A percentile compares a stretch with the other conserved stretches of the same genome.
Conservation (phyloP, 2,113 vertebrate genomes). For the Chloroceryle aenea region DNA sequence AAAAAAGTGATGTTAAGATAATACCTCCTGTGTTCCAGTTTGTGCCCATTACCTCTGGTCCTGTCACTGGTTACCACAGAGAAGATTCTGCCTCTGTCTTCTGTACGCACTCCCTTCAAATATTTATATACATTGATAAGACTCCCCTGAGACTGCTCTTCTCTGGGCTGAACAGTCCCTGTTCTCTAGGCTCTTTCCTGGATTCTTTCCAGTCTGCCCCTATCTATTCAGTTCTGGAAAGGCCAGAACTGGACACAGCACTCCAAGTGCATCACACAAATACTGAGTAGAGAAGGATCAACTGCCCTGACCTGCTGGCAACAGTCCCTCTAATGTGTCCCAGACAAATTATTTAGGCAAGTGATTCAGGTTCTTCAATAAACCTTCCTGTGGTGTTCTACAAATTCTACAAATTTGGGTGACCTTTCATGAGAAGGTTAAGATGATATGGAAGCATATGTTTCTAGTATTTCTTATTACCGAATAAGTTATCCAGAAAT, state of each 20-base stretch:
- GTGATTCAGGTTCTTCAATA: background rate
- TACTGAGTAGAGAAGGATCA: background rate
- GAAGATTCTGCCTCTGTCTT: background rate
- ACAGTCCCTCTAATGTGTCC: background rate
- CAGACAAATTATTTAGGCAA: background rate
- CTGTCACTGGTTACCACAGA: background rate
- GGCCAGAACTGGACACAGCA: background rate
- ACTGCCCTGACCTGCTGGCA: accelerated
- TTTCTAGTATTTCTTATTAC: background rate
- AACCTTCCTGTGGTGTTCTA: background rate
- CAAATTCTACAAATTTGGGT: background rate
- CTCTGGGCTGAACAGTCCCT: background rate
- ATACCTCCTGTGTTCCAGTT: background rate
- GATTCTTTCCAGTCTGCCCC: background rate
- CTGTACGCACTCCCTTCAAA: background rate
- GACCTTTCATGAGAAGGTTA: background rate
- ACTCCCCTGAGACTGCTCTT: background rate
- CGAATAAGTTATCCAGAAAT: background rate
- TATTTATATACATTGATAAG: background rate
- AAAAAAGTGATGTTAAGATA: background rate
- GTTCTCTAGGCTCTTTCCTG: background rate
- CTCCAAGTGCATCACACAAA: background rate
- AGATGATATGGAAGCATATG: background rate
- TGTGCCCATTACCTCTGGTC: background rate
- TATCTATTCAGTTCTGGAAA: background rate